Base-by-base conservation (phyloP, 2,113 vertebrate genomes). In the Thermophis baileyi region DNA sequence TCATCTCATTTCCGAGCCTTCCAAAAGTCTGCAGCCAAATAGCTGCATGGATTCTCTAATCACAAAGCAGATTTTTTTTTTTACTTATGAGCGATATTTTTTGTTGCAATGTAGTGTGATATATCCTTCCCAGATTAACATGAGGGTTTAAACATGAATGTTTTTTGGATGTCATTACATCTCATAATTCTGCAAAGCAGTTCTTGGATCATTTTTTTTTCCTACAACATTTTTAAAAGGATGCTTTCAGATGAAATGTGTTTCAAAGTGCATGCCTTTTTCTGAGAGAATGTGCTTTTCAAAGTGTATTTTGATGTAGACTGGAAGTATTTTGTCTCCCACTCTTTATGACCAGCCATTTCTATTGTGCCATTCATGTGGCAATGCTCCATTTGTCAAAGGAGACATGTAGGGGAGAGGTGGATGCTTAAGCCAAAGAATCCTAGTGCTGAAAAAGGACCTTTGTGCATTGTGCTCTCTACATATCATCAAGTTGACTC, bases 1-100 rank as follows among this genome's bases (percentile, higher is more conserved):
- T 93, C 91, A 94, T 88, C 87, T 94, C 92, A 94, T 88, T 87
- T 94, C 90, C 92, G 92, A 95, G 94, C 91, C 94, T 89, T 53
- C 40, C 27, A 95, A 93, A 74, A 81, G 91, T 95, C 47, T 90
- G 55, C 92, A 85, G 30, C 85, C 44, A 53, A 87, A 27, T 51
- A 60, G 18, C 46, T 20, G 2, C 91, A 24, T 50, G 20, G 20
- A 2, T 69, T 51, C 51, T 88, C 55, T 92, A 69, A 92, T 92
- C 27, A 51, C 22, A 92, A 44, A 40, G 11, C 54, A 50, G 54
- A 57, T 27, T 49, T 30, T 50, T 53, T 51, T 53, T 53, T 53
- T 35, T 90, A 35, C 50, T n/a, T 35, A 50, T 50, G 89, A 40
- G 69, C 1, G 0, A 81, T 20, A 35, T 2, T 3, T 54, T 53